Base-by-base conservation (phyloP, 2,888 invertebrate genomes). In the Drosophila ustulata region DNA sequence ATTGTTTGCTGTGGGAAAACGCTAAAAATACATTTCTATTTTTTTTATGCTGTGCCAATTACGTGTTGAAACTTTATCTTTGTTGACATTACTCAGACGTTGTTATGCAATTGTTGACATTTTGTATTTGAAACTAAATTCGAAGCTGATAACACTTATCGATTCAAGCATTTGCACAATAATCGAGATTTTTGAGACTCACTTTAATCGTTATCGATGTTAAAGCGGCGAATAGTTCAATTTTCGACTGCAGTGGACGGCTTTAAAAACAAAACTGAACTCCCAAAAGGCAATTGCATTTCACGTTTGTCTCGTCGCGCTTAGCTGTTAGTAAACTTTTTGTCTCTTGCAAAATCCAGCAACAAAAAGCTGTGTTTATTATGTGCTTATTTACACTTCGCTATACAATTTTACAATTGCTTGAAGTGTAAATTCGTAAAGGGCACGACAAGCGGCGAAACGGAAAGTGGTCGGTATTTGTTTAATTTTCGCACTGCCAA, bases 371-470 rank as follows among this genome's bases (percentile, higher is more conserved):
- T 28, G 55, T 75, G 80, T 88, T 82, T 85, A 85, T 87, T 82
- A 76, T 72, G 80, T 55, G 78, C 67, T 66, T 83, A 79, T 83
- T 88, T 77, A 77, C 88, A 82, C 88, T 72, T 47, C 64, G 64
- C 55, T 56, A 57, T 74, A 74, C 65, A 83, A 73, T 72, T 88
- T 85, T 85, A 85, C 86, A 80, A 82, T 83, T 83, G 88, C 70
- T 77, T 73, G 66, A 88, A 83, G 80, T 83, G 88, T 83, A 85
- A 85, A 88, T 83, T 88, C 67, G 88, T 82, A 49, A 80, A 82
- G 70, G 72, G 71, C 18, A 18, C 18, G 55, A 64, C 71, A 55
- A 49, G 53, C 65, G 52, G 53, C 65, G 52, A 53, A 52, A 52
- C 62, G 41, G 63, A 83, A 72, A 71, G 63, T 71, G 70, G 65